A percentile compares a stretch with the other conserved stretches of the same genome.
phyloP scores from a whole-genome alignment of 1,140 invertebrate species.

The Trichogramma pretiosum region DNA sequence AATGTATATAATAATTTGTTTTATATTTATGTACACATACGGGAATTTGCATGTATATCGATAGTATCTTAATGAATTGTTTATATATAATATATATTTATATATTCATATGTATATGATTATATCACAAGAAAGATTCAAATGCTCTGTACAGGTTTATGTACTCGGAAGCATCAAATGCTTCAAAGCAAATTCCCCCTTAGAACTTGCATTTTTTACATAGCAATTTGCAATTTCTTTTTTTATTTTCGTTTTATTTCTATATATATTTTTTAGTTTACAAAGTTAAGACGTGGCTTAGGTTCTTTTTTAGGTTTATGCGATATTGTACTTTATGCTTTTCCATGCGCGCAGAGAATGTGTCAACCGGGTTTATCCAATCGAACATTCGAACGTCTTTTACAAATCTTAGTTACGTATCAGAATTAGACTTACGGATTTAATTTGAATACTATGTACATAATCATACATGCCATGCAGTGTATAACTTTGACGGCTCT shows the following conservation, averaged over 20 bases:
- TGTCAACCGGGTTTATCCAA: too few relatives aligned
- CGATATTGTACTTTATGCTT: constrained; percentile 39
- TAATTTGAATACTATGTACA: constrained; percentile 19
- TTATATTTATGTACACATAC: constrained; percentile 17
- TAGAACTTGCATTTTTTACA: constrained; percentile 23
- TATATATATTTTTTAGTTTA: constrained; percentile 33
- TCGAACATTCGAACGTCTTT: too few relatives aligned
- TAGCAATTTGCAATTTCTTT: constrained; percentile 6
- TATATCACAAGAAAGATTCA: constrained; percentile 49
- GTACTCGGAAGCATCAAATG: constrained; percentile 35
- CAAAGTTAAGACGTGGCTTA: constrained; percentile 47
- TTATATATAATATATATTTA: constrained; percentile 1
- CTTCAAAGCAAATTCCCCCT: constrained; percentile 23
- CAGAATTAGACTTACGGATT: constrained; percentile 12
- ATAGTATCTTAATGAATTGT: too few relatives aligned
- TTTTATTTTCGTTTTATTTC: constrained; percentile 14
- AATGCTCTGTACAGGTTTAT: constrained; percentile 43
- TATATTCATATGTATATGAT: constrained; percentile 33
- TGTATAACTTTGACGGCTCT: not conserved
- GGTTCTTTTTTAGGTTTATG: constrained; percentile 43
- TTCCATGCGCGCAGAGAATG: not conserved
- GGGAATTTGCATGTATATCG: not conserved
- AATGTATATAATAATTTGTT: too few relatives aligned
- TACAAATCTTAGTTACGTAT: constrained; percentile 26
- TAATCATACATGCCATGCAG: constrained; percentile 17